Evolutionary conservation across 2,888 invertebrate genomes (phyloP).

Genomic region (Papilio elwesi): DNA sequence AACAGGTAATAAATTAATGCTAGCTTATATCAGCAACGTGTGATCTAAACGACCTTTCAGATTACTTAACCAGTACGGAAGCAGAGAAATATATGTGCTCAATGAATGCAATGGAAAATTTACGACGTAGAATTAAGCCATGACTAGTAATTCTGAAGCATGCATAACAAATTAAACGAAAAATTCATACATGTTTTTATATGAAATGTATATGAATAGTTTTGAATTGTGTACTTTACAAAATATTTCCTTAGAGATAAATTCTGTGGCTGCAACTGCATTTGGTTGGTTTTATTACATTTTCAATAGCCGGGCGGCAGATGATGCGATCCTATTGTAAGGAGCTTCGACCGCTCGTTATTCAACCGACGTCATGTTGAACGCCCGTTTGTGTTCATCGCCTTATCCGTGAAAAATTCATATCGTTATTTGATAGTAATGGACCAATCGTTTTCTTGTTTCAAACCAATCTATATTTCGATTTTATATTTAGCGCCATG

Average conservation of each 20-base stretch:
- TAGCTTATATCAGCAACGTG: conserved; percentile 55
- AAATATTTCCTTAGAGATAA: conserved; percentile 27
- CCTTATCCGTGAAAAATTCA: conserved; percentile 42
- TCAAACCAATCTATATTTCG: background rate
- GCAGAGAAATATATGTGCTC: conserved; percentile 15
- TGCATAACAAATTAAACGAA: background rate
- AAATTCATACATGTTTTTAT: background rate
- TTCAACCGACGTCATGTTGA: conserved; percentile 46
- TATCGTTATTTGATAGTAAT: conserved; percentile 38
- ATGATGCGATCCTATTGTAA: conserved; percentile 43
- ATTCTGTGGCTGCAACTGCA: conserved; percentile 43
- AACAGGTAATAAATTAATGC: conserved; percentile 62
- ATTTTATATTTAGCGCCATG: background rate
- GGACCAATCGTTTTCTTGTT: conserved; percentile 7
- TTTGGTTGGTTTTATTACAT: conserved; percentile 50
- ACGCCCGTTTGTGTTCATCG: conserved; percentile 47
- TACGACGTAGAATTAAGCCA: background rate
- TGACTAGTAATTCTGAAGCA: background rate
- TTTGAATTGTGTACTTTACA: conserved; percentile 1
- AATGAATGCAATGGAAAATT: conserved; percentile 26
- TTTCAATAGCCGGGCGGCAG: conserved; percentile 49
- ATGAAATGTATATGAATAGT: background rate
- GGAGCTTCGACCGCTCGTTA: conserved; percentile 38
- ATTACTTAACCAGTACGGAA: conserved; percentile 43
- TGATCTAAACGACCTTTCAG: conserved; percentile 53